A percentile compares a stretch with the other conserved stretches of the same genome.
Evolutionary conservation across 2,113 vertebrate genomes (phyloP).

Genomic region (Thamnaconus septentrionalis): DNA sequence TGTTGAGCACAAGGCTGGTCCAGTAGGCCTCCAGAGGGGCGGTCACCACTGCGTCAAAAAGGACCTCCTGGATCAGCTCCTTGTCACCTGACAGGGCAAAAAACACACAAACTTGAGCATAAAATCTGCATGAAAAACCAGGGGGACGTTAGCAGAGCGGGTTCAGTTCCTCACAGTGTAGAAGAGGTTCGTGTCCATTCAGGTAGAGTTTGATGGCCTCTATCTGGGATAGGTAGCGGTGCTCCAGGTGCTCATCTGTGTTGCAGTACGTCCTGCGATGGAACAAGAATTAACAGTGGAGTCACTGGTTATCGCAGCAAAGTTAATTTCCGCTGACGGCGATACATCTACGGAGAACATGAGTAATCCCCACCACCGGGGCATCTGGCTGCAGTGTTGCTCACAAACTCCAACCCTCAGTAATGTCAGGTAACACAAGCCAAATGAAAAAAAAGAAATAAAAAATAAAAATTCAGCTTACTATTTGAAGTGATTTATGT

Average conservation of each 20-base stretch:
- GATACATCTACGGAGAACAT: too few relatives aligned
- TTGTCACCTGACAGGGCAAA: constrained; percentile 85
- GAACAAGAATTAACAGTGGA: constrained; percentile 1
- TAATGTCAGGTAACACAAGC: too few relatives aligned
- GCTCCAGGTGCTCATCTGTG: constrained; percentile 89
- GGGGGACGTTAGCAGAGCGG: background rate
- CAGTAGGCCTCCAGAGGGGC: constrained; percentile 97
- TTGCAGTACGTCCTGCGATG: constrained; percentile 92
- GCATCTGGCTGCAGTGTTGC: too few relatives aligned
- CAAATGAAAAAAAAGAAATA: too few relatives aligned
- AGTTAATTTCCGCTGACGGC: too few relatives aligned
- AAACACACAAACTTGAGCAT: background rate
- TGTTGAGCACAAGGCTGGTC: constrained; percentile 95
- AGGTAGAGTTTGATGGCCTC: constrained; percentile 96
- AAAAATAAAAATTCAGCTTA: too few relatives aligned
- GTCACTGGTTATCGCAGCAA: too few relatives aligned
- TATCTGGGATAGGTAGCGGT: constrained; percentile 89
- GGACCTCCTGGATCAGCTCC: constrained; percentile 92
- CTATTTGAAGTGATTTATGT: too few relatives aligned
- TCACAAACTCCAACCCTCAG: too few relatives aligned
- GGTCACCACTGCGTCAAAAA: constrained; percentile 95
- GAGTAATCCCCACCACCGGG: too few relatives aligned
- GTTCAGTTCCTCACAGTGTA: constrained; percentile 83
- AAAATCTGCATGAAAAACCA: background rate
- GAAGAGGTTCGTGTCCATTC: constrained; percentile 86